Evolutionary conservation across 2,888 invertebrate genomes (phyloP).

Genomic region (Pyrocoelia pectoralis): DNA sequence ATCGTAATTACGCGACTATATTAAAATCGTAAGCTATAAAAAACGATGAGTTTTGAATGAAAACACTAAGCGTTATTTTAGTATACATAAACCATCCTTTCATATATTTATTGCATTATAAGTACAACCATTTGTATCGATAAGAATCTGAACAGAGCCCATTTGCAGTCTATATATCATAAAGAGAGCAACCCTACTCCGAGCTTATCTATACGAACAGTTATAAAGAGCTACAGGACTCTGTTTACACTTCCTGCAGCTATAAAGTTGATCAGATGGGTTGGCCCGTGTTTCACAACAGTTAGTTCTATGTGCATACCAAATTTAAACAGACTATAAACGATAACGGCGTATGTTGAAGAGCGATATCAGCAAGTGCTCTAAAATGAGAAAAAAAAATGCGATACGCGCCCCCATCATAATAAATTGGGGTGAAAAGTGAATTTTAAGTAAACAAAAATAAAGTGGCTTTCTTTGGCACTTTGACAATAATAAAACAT

Average conservation of each 20-base stretch:
- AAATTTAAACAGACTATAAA: slow-evolving; percentile 45
- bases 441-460: slow-evolving; percentile 25
- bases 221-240: slow-evolving; percentile 49
- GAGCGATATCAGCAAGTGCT: slow-evolving; percentile 33
- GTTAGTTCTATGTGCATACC: slow-evolving; percentile 37
- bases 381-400: slow-evolving; percentile 22
- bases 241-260: slow-evolving; percentile 52
- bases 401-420: background rate
- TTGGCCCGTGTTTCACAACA: slow-evolving; percentile 33
- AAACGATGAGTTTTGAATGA: background rate
- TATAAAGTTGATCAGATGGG: slow-evolving; percentile 43
- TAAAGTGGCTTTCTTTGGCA: slow-evolving; percentile 11
- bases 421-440: slow-evolving; percentile 2
- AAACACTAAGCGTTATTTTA: slow-evolving; percentile 16
- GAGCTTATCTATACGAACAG: slow-evolving; percentile 47
- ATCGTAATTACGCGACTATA: too few species aligned
- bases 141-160: slow-evolving; percentile 35
- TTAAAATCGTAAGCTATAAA: too few species aligned
- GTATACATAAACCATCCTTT: slow-evolving; percentile 23
- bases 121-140: slow-evolving; percentile 37
- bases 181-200: slow-evolving; percentile 43
- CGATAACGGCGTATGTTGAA: slow-evolving; percentile 46
- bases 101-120: slow-evolving; percentile 33
- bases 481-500: slow-evolving; percentile 21
- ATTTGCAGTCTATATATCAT: slow-evolving; percentile 44